These are phyloP conservation scores for Australoheros scitulus DNA, from an alignment of 2,113 vertebrate species.

Conservation along the genomic window DNA sequence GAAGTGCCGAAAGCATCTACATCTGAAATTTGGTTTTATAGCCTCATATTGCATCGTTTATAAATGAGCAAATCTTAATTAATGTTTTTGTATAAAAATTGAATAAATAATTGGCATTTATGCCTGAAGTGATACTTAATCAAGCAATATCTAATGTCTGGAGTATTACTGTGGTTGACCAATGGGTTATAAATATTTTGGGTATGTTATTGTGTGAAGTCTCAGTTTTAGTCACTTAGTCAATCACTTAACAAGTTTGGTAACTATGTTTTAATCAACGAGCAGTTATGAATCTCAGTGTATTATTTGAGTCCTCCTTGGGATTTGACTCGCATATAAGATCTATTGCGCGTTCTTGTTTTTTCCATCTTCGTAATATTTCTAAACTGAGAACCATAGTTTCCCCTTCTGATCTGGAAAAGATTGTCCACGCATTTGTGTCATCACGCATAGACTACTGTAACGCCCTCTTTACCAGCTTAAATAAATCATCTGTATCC, in stretches of 20 bases:
- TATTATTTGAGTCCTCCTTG: too few species aligned
- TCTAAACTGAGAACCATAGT: too few species aligned
- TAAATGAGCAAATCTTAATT: background rate
- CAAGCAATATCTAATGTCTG: background rate
- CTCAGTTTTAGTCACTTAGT: background rate
- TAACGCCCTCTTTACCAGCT: too few species aligned
- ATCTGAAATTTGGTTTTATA: background rate
- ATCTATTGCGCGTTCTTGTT: too few species aligned
- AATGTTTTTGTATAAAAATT: background rate
- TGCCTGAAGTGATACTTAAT: conserved; percentile 1
- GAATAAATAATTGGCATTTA: conserved; percentile 3
- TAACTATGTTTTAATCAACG: background rate
- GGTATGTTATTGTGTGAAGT: background rate
- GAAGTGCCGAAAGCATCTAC: background rate
- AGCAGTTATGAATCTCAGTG: too few species aligned
- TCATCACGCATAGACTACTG: too few species aligned
- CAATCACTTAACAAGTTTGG: background rate
- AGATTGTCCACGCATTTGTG: too few species aligned
- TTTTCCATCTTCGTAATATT: too few species aligned
- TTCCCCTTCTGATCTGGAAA: too few species aligned
- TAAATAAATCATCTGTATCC: too few species aligned
- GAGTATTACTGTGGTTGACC: background rate
- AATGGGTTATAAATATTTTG: background rate
- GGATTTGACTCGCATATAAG: too few species aligned
- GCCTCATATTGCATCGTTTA: background rate